These are phyloP conservation scores for Hemicrepidius hirtus DNA, from an alignment of 2,888 invertebrate genomes.

Conservation along the genomic window DNA sequence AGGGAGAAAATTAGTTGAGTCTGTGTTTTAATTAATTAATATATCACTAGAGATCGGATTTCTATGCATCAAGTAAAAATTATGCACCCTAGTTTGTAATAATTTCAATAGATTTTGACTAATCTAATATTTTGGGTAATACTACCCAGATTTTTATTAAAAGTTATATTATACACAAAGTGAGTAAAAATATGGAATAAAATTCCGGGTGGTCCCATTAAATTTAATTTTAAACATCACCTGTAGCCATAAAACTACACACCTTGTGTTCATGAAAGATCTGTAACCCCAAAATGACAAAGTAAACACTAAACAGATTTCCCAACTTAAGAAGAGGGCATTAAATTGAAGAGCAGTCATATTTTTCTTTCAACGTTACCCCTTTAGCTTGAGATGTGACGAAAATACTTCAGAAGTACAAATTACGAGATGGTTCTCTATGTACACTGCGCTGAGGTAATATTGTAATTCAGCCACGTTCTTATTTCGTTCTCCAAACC, in stretches of 20 bases:
- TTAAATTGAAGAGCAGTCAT: constrained; percentile 23
- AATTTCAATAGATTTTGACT: no score
- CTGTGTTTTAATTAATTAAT: no score
- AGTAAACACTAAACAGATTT: constrained; percentile 19
- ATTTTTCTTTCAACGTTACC: constrained; percentile 11
- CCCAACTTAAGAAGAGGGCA: constrained; percentile 17
- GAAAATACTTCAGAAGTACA: constrained; percentile 37
- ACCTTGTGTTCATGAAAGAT: background rate
- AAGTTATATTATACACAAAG: no score
- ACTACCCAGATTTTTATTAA: no score
- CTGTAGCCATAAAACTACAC: background rate
- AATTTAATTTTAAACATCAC: no score
- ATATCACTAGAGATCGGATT: no score
- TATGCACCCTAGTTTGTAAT: no score
- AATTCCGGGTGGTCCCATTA: no score
- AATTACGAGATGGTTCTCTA: constrained; percentile 23
- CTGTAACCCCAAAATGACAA: background rate
- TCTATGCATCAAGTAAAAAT: no score
- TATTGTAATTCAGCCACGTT: constrained; percentile 33
- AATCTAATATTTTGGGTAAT: no score
- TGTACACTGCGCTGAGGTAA: constrained; percentile 12
- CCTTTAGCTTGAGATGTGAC: constrained; percentile 33
- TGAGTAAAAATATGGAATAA: no score
- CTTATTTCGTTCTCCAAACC: constrained; percentile 38
- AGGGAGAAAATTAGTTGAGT: no score